phyloP scores from a whole-genome alignment of 2,113 vertebrate species.

The Clarias gariepinus region DNA sequence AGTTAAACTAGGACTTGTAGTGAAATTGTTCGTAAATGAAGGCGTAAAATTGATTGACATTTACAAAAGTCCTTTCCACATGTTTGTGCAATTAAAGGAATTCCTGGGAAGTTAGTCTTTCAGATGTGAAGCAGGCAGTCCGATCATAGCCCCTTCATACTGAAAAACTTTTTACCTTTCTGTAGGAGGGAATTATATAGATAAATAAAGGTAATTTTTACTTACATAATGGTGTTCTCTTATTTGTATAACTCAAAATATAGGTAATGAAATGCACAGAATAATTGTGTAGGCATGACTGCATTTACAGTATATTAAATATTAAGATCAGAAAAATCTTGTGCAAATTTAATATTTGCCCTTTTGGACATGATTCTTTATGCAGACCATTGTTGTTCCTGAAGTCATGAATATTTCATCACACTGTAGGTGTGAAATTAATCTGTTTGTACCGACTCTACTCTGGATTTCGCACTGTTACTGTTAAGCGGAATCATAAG shows the following conservation, averaged over 20 bases:
- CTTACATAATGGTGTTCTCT: no score
- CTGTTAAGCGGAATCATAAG: not conserved
- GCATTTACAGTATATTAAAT: not conserved
- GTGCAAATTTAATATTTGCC: not conserved
- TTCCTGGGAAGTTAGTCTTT: no score
- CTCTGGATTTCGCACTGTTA: not conserved
- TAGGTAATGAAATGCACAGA: not conserved
- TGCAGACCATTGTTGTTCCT: not conserved
- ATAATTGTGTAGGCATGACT: not conserved
- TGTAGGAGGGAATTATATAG: no score
- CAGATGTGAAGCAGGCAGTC: no score
- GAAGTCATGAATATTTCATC: not conserved
- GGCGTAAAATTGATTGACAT: no score
- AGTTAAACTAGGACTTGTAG: no score
- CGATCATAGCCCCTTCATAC: no score
- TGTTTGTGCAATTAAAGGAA: no score
- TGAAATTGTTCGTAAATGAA: no score
- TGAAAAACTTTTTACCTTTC: no score
- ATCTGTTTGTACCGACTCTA: not conserved
- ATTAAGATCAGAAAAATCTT: not conserved
- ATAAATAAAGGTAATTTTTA: no score
- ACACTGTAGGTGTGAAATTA: not conserved
- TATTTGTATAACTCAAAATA: not conserved
- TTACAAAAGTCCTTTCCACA: no score
- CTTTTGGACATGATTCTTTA: not conserved